phyloP scores from a whole-genome alignment of 2,113 vertebrate species.

The Ailurus styani region DNA sequence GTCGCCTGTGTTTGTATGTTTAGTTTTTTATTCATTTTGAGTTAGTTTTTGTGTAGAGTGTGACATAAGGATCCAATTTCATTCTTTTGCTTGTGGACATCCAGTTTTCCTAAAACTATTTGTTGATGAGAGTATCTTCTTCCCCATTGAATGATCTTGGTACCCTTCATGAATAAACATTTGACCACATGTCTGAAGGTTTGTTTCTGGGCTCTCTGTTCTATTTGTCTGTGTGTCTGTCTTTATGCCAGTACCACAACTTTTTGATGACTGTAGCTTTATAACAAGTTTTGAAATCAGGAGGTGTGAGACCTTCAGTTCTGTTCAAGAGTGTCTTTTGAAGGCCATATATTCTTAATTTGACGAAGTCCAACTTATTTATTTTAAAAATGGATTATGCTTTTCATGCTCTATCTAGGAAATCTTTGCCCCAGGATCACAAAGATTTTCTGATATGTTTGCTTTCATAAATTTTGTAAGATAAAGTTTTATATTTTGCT shows the following conservation, averaged over 20 bases:
- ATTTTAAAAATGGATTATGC: background rate
- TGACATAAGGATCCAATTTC: background rate
- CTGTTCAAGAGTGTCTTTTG: background rate
- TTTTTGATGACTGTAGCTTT: background rate
- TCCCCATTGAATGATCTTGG: background rate
- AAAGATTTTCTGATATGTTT: background rate
- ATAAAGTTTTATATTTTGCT: background rate
- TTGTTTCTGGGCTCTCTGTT: background rate
- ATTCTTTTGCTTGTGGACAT: background rate
- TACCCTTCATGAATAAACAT: background rate
- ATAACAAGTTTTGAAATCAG: background rate
- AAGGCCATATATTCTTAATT: slow-evolving; percentile 15
- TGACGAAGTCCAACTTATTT: background rate
- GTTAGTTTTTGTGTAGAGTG: background rate
- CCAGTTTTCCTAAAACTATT: background rate
- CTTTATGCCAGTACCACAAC: background rate
- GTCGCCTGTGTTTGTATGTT: background rate
- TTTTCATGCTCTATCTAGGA: slow-evolving; percentile 2
- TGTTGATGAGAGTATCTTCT: background rate
- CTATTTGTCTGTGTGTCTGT: background rate
- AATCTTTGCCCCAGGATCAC: background rate
- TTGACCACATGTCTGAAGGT: background rate
- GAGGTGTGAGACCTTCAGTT: background rate
- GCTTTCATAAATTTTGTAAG: background rate
- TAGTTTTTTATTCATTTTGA: background rate